phyloP scores from a whole-genome alignment of 2,113 vertebrate genomes.

The Bos indicus region DNA sequence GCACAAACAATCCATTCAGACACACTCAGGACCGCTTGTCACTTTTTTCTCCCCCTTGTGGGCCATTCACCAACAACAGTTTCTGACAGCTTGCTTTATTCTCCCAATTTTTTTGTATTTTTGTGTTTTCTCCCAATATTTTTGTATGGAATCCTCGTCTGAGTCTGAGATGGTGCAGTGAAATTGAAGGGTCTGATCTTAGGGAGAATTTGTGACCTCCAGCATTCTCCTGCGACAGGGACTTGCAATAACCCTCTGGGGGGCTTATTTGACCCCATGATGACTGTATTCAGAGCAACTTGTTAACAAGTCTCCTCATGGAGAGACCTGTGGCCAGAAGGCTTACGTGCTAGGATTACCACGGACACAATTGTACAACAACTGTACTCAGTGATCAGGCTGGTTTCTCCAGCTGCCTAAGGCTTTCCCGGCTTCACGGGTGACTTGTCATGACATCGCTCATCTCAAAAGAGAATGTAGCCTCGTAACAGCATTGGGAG shows the following conservation, averaged over 20 bases:
- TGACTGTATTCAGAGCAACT: neutral
- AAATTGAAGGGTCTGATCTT: neutral
- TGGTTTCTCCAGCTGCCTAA: neutral
- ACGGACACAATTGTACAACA: fast-evolving
- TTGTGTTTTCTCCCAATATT: too few species aligned
- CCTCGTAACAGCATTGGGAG: neutral
- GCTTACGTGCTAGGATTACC: neutral
- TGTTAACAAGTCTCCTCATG: neutral
- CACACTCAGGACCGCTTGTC: neutral
- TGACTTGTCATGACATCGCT: fast-evolving
- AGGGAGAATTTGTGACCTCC: neutral
- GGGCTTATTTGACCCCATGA: neutral
- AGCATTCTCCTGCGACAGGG: neutral
- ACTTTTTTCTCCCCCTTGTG: neutral
- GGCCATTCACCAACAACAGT: neutral
- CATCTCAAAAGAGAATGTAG: neutral
- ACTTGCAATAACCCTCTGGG: too few species aligned
- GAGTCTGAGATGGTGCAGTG: neutral
- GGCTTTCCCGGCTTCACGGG: neutral
- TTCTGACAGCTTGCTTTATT: neutral
- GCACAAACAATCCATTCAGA: neutral
- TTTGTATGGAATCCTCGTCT: too few species aligned
- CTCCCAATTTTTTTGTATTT: too few species aligned
- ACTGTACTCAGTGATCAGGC: neutral
- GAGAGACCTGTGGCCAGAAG: neutral